Conservation (phyloP, 2,797 vertebrate species). For the Rhinatrema bivittatum region DNA sequence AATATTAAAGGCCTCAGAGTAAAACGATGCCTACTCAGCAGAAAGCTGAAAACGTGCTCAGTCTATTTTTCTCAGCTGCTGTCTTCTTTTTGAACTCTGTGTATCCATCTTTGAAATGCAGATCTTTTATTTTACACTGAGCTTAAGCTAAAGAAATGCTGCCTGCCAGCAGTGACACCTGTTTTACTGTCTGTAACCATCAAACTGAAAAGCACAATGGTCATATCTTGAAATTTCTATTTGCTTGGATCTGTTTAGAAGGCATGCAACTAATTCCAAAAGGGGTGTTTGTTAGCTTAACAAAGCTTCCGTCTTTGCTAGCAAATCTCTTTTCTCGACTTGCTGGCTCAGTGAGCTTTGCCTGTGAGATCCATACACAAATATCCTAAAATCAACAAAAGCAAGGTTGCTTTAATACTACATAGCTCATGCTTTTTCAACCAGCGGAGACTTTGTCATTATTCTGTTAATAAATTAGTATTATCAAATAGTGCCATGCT, state of each 20-base stretch:
- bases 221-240: not conserved
- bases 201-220: rapidly evolving
- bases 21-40: too few species aligned
- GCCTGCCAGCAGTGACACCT: rapidly evolving
- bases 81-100: too few species aligned
- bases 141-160: not conserved
- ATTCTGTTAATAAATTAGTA: too few species aligned
- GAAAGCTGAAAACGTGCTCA: too few species aligned
- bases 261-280: not conserved
- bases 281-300: not conserved
- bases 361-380: not conserved
- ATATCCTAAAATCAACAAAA: not conserved
- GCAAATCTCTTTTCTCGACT: not conserved
- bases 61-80: too few species aligned
- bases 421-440: too few species aligned
- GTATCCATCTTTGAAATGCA: too few species aligned
- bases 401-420: not conserved
- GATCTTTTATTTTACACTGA: too few species aligned
- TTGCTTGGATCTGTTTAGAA: not conserved
- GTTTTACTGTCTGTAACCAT: not conserved
- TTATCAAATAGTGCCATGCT: too few species aligned
- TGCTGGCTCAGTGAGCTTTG: not conserved
- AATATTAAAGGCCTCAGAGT: too few species aligned
- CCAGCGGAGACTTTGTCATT: too few species aligned
- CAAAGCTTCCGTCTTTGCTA: not conserved